These are phyloP conservation scores for Poecilobothrus nobilitatus DNA, from an alignment of 2,888 invertebrate genomes.

Conservation along the genomic window DNA sequence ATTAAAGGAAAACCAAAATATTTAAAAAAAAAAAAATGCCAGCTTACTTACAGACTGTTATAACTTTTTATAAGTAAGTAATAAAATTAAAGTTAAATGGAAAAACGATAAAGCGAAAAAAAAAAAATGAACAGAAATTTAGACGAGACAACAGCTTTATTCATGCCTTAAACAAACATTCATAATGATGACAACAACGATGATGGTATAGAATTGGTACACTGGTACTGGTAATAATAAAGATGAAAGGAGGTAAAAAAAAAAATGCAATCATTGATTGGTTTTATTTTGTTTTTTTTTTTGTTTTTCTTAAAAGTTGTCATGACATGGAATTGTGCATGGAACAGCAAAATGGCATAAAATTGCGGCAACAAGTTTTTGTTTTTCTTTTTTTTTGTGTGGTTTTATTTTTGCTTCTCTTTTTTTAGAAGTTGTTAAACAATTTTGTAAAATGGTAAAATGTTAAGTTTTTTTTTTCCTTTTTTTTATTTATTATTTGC, in stretches of 20 bases:
- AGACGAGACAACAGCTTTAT: not conserved
- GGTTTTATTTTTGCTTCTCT: no score
- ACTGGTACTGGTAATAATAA: no score
- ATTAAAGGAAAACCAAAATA: not conserved
- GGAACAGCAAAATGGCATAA: not conserved
- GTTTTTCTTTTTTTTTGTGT: no score
- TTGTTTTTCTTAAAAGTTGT: not conserved
- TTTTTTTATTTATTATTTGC: not conserved
- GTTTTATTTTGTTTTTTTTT: no score
- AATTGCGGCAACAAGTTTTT: conserved; percentile 4
- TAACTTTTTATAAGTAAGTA: conserved; percentile 2
- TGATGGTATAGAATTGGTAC: no score
- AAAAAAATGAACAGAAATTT: not conserved
- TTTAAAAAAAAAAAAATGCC: no score
- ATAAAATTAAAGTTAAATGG: not conserved
- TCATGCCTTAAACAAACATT: not conserved
- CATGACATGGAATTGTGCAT: not conserved
- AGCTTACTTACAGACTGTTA: not conserved
- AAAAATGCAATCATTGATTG: not conserved
- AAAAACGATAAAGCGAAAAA: not conserved
- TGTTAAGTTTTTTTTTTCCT: not conserved
- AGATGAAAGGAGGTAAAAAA: not conserved
- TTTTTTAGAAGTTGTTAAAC: not conserved
- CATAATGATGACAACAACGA: not conserved
- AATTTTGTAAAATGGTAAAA: not conserved